Evolutionary conservation across 1,140 invertebrate species (phyloP).

Genomic region (Acyrthosiphon pisum): DNA sequence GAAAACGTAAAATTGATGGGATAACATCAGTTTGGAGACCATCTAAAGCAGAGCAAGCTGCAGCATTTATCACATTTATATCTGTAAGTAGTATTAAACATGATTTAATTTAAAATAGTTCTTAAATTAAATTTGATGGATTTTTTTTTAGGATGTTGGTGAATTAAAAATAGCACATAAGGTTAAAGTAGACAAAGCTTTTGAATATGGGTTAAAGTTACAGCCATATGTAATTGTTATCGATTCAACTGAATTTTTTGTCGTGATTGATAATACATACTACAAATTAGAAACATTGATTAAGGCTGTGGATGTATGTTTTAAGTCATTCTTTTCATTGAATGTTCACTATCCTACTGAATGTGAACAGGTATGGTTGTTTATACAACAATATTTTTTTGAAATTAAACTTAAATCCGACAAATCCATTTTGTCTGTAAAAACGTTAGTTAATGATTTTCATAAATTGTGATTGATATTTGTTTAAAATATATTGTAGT

Average conservation of each 20-base stretch:
- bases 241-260: not conserved
- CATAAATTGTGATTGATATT: not conserved
- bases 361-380: not conserved
- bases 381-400: not conserved
- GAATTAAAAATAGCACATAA: not conserved
- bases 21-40: not conserved
- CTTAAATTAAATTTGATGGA: not conserved
- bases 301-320: not conserved
- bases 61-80: not conserved
- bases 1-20: not conserved
- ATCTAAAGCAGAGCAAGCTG: constrained; percentile 11
- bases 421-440: not conserved
- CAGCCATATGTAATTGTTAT: not conserved
- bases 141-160: not conserved
- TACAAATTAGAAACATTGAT: not conserved
- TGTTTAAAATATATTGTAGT: not conserved
- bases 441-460: not conserved
- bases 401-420: not conserved
- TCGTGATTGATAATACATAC: not conserved
- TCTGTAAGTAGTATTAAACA: not conserved
- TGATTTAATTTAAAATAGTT: not conserved
- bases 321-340: not conserved
- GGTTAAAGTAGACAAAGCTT: not conserved
- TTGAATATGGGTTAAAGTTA: not conserved
- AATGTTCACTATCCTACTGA: not conserved